Conservation (phyloP, 2,113 vertebrate species). For the Anser brachyrhynchus region DNA sequence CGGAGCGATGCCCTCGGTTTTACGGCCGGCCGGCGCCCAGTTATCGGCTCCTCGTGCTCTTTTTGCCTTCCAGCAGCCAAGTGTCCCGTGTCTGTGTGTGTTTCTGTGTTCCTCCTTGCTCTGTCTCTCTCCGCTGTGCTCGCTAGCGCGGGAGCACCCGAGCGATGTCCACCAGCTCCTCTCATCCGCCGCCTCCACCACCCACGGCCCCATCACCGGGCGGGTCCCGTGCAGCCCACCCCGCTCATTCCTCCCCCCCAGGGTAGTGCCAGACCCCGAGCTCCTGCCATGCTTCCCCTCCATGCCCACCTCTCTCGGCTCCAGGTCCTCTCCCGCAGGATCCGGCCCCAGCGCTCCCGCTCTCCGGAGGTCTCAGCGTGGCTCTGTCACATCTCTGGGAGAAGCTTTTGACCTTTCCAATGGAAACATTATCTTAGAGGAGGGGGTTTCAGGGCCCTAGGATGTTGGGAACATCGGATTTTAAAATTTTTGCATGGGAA, state of each 20-base stretch:
- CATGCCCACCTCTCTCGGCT: slow-evolving; percentile 37
- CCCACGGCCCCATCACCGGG: background rate
- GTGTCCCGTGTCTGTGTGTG: background rate
- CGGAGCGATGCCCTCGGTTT: background rate
- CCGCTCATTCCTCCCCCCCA: background rate
- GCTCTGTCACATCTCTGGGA: slow-evolving; percentile 32
- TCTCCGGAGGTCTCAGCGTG: background rate
- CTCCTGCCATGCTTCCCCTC: background rate
- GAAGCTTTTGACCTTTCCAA: background rate
- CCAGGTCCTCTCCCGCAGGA: background rate
- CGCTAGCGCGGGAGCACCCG: background rate
- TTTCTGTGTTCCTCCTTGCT: background rate
- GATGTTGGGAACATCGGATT: background rate
- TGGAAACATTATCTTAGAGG: background rate
- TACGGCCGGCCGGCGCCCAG: background rate
- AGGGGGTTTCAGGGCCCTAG: background rate
- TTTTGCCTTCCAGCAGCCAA: background rate
- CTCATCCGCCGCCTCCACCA: background rate
- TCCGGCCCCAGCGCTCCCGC: background rate
- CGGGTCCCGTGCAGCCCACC: background rate
- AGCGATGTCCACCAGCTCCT: background rate
- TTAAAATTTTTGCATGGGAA: background rate
- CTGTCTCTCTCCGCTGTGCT: background rate
- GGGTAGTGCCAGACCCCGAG: slow-evolving; percentile 28
- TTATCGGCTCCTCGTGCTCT: background rate